Percentiles rank a stretch among this genome's conserved stretches.
phyloP scores from a whole-genome alignment of 1,140 invertebrate genomes.

The Cardiocondyla obscurior region DNA sequence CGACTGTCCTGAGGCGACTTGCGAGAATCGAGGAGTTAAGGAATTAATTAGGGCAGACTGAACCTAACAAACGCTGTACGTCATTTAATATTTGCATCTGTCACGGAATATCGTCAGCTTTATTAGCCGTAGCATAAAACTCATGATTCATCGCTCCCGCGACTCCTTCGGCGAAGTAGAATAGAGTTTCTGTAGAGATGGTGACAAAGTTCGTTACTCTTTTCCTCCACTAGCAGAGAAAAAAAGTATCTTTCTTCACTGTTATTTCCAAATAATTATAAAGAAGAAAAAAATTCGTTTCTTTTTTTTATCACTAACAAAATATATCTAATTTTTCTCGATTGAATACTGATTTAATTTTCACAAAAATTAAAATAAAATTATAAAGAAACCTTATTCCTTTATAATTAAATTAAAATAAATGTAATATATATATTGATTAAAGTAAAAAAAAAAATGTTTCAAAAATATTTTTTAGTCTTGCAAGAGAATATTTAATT shows the following conservation, averaged over 20 bases:
- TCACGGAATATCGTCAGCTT: constrained; percentile 57
- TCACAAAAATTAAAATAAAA: neutral
- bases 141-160: constrained; percentile 36
- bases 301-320: neutral
- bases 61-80: constrained; percentile 34
- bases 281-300: neutral
- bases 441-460: neutral
- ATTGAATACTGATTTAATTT: neutral
- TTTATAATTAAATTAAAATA: neutral
- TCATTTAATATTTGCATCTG: constrained; percentile 55
- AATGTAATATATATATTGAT: neutral
- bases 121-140: constrained; percentile 60
- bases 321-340: neutral
- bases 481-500: neutral
- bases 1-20: constrained; percentile 60
- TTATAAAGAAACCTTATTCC: neutral
- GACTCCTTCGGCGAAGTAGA: constrained; percentile 12
- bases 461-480: no score
- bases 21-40: constrained; percentile 56
- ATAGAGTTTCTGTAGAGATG: constrained; percentile 44
- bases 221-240: neutral
- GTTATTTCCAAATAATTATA: neutral
- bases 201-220: neutral
- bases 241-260: neutral
- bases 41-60: constrained; percentile 54